Percentiles rank a stretch among this genome's conserved stretches.
phyloP scores from a whole-genome alignment of 2,888 invertebrate genomes.

The Proisotoma minuta region DNA sequence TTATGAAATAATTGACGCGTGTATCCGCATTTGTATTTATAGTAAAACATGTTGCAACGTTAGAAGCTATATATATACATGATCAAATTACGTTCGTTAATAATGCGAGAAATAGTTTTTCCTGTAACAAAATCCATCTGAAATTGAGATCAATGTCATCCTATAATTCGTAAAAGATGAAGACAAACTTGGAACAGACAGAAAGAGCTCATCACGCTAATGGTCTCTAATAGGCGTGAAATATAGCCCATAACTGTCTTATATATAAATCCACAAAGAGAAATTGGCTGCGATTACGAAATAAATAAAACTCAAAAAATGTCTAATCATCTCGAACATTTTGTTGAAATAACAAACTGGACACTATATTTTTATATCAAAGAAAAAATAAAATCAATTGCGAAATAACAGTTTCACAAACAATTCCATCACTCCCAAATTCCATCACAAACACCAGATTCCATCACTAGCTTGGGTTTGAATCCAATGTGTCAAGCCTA shows the following conservation, averaged over 20 bases:
- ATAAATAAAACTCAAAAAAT: neutral
- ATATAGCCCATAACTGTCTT: constrained; percentile 18
- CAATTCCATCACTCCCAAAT: neutral
- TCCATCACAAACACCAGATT: constrained; percentile 19
- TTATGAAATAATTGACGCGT: too few species aligned
- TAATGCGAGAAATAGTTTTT: too few species aligned
- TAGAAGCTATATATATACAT: too few species aligned
- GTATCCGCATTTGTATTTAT: too few species aligned
- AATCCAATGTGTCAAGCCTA: constrained; percentile 35
- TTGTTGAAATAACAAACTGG: neutral
- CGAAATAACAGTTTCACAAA: neutral
- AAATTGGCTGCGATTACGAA: neutral
- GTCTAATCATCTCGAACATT: neutral
- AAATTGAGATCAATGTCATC: neutral
- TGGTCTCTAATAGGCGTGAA: constrained; percentile 16
- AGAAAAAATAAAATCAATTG: neutral
- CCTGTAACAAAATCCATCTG: too few species aligned
- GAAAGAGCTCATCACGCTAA: constrained; percentile 4
- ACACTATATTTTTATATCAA: neutral
- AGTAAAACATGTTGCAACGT: too few species aligned
- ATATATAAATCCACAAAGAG: neutral
- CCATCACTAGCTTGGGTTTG: constrained; percentile 26
- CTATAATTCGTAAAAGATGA: neutral
- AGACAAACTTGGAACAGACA: neutral
- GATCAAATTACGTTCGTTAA: too few species aligned